These are phyloP conservation scores for Agonum fuliginosum DNA, from an alignment of 2,888 invertebrate species.

Conservation along the genomic window DNA sequence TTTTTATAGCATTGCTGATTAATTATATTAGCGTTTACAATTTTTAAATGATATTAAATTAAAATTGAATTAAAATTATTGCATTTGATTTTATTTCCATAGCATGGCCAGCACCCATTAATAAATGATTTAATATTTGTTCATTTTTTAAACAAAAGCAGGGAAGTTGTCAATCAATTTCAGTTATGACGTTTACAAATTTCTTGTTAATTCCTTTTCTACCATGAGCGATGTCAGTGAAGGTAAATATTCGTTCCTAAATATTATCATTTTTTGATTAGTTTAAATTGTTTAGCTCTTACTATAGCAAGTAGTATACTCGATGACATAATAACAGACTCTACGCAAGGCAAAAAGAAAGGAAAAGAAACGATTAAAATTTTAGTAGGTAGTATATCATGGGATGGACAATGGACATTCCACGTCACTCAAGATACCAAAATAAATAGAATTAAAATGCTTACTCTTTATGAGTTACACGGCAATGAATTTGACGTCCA, in stretches of 20 bases:
- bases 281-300: conserved; percentile 16
- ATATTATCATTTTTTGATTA: neutral
- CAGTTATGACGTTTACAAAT: conserved; percentile 48
- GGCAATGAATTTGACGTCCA: conserved; percentile 44
- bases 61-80: too few species aligned
- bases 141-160: conserved; percentile 28
- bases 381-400: conserved; percentile 47
- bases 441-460: conserved; percentile 51
- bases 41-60: too few species aligned
- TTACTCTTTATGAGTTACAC: conserved; percentile 35
- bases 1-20: too few species aligned
- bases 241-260: neutral
- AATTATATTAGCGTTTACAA: too few species aligned
- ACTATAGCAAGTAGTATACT: conserved; percentile 39
- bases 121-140: too few species aligned
- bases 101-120: too few species aligned
- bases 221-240: conserved; percentile 39
- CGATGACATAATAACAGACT: conserved; percentile 25
- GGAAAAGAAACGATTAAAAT: conserved; percentile 36
- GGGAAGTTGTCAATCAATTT: conserved; percentile 21
- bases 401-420: conserved; percentile 52
- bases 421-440: conserved; percentile 42
- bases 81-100: too few species aligned
- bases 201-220: conserved; percentile 13
- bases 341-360: conserved; percentile 33